Base-by-base conservation (phyloP, 2,113 vertebrate genomes). In the Periophthalmodon schlosseri region DNA sequence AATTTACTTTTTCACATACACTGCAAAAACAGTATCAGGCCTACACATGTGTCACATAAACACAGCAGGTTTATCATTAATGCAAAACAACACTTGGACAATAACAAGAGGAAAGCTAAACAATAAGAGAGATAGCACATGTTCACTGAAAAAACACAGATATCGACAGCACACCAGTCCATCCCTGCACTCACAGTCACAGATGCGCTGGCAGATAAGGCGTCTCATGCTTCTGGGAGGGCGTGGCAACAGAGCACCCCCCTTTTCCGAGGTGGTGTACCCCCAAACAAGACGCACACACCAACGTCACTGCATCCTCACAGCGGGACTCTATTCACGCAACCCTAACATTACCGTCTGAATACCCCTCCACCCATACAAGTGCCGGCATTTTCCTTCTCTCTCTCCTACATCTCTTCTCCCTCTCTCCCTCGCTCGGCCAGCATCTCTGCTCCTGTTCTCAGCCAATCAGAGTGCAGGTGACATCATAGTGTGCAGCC, bases 191-290 rank as follows among this genome's bases (percentile, higher is more conserved):
- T 99, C 94, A 99, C 97, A 96, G 95, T 98, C 97, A 94, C 97
- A 98, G 94, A 99, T 99, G 91, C 95, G 95, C 93, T 98, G 95
- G 95, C 97, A 98, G 94, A 99, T 98, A 91, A 99, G 95, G 69
- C 96, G 95, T 93, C 96, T 97, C 97, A 98, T 99, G 93, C 95
- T 96, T 96, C 94, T 92, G 87, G 91, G 88, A 87, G 88, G 85
- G 87, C 72, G 90, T 85, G 89, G 86, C 86, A 34, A 74, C 16
- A 24, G 72, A 85, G 82, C 74, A 34, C 68, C 83, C 79, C 92
- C 93, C 94, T 87, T 93, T 79, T 80, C 84, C 52, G 6, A 16
- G 72, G 44, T 84, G 46, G 68, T 14, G 83, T 76, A 86, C 82
- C 87, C 84, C 92, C 50, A 52, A 88, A 65, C 18, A 65, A 90